Evolutionary conservation across 2,888 invertebrate genomes (phyloP).

Genomic region (Criorhina ranunculi): DNA sequence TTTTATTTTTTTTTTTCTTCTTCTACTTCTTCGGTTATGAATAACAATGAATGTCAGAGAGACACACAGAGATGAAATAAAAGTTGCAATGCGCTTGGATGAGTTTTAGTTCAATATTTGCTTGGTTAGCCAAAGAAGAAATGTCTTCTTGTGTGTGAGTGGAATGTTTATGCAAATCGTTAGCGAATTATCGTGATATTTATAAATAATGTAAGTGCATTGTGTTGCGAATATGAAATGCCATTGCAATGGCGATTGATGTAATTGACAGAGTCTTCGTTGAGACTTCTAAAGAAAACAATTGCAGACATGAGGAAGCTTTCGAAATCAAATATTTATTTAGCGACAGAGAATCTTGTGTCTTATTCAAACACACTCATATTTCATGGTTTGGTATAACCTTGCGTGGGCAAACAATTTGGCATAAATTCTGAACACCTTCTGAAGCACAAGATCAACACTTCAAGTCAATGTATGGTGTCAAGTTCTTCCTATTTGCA

Average conservation of each 20-base stretch:
- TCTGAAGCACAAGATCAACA: constrained; percentile 18
- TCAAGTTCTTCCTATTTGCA: constrained; percentile 8
- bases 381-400: constrained; percentile 13
- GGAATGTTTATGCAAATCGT: constrained; percentile 75
- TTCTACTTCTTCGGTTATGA: constrained; percentile 62
- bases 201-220: constrained; percentile 73
- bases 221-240: constrained; percentile 51
- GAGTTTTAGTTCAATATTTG: constrained; percentile 69
- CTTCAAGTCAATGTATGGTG: neutral
- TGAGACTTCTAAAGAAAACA: neutral
- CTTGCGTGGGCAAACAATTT: constrained; percentile 11
- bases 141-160: constrained; percentile 26
- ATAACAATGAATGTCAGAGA: constrained; percentile 68
- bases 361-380: neutral
- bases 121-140: neutral
- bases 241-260: constrained; percentile 51
- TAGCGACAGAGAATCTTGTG: constrained; percentile 2
- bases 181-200: constrained; percentile 76
- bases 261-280: constrained; percentile 64
- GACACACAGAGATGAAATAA: constrained; percentile 48
- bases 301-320: neutral
- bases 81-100: constrained; percentile 55
- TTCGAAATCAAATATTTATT: constrained; percentile 27
- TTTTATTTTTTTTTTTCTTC: constrained; percentile 12
- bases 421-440: too few relatives aligned